Conservation (phyloP, 2,888 invertebrate genomes). For the Eristalinus aeneus region DNA sequence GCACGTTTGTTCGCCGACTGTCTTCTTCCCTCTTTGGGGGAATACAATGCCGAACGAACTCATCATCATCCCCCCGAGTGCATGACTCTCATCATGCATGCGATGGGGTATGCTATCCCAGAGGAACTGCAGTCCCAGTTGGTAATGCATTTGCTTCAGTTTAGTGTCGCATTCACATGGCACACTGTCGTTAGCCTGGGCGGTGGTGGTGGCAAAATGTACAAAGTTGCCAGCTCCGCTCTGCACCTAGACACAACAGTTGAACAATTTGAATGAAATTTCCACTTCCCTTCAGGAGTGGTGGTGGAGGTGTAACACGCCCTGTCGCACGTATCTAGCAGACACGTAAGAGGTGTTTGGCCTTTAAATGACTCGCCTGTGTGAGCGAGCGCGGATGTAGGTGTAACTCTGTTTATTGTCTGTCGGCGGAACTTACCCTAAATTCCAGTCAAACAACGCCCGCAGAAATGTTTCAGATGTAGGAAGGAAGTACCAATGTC, state of each 20-base stretch:
- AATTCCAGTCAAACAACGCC: constrained; percentile 44
- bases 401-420: constrained; percentile 64
- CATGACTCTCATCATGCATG: constrained; percentile 18
- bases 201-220: not conserved
- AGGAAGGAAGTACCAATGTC: constrained; percentile 35
- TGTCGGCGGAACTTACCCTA: constrained; percentile 58
- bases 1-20: not conserved
- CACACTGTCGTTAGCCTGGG: constrained; percentile 23
- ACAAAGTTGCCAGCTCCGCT: not conserved
- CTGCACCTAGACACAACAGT: constrained; percentile 39
- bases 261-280: constrained; percentile 42
- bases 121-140: constrained; percentile 13
- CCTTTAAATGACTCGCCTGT: constrained; percentile 59
- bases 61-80: constrained; percentile 8
- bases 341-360: constrained; percentile 58
- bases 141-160: constrained; percentile 57
- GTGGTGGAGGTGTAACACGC: constrained; percentile 33
- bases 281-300: constrained; percentile 8
- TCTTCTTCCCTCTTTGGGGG: not conserved
- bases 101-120: constrained; percentile 15
- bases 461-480: constrained; percentile 46
- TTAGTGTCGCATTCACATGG: constrained; percentile 26
- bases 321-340: constrained; percentile 28
- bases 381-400: constrained; percentile 13
- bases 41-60: not conserved